Percentiles rank a stretch among this genome's conserved stretches.
Evolutionary conservation across 2,888 invertebrate genomes (phyloP).

Genomic region (Agrochola litura): DNA sequence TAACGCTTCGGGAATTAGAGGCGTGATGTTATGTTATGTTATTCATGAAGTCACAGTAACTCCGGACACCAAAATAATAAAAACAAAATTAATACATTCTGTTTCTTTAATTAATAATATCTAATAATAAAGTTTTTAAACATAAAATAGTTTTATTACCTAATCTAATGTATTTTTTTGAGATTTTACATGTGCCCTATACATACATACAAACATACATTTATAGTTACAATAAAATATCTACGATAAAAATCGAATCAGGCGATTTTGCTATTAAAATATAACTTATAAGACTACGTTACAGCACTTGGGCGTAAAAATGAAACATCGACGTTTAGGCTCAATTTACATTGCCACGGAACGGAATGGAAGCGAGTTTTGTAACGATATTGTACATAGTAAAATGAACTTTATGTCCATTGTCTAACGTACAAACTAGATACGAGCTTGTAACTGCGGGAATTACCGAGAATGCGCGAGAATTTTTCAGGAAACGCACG

Average conservation of each 20-base stretch:
- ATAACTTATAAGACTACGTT: constrained; percentile 17
- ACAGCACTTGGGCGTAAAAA: neutral
- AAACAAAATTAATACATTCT: constrained; percentile 22
- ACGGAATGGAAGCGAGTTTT: neutral
- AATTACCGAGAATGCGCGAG: neutral
- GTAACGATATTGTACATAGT: neutral
- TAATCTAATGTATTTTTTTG: constrained; percentile 41
- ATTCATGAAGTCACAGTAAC: neutral
- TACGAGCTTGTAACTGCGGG: neutral
- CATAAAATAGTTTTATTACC: constrained; percentile 46
- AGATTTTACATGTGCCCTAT: constrained; percentile 49
- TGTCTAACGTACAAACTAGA: neutral
- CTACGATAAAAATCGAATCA: neutral
- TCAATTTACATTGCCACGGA: neutral
- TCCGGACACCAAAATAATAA: constrained; percentile 4
- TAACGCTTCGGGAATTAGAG: neutral
- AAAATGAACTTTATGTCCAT: neutral
- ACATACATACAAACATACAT: constrained; percentile 15
- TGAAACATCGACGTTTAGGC: neutral
- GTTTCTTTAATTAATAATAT: constrained; percentile 38
- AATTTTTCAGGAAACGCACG: neutral
- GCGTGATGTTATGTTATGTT: neutral
- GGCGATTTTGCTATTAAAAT: constrained; percentile 21
- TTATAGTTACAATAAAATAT: constrained; percentile 2
- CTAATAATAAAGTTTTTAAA: constrained; percentile 21